Conservation (phyloP, 2,888 invertebrate genomes). For the Pasiphila rectangulata region DNA sequence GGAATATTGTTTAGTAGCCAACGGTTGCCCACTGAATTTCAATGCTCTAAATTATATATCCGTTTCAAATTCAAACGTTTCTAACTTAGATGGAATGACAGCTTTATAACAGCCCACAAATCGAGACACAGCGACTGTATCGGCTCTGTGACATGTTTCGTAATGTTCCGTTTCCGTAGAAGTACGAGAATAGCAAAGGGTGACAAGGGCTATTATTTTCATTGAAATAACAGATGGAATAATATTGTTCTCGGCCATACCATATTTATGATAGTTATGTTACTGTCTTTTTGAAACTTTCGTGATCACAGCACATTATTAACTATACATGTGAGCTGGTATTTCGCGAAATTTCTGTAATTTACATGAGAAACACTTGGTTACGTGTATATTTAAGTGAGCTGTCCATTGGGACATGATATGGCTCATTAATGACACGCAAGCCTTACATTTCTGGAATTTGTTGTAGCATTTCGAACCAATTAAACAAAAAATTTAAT, state of each 20-base stretch:
- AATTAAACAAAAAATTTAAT: too few relatives aligned
- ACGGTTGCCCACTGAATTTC: constrained; percentile 29
- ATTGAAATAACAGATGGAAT: not conserved
- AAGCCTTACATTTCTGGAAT: too few relatives aligned
- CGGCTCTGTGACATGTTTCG: constrained; percentile 23
- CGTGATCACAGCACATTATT: too few relatives aligned
- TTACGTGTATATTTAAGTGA: too few relatives aligned
- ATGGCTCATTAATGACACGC: too few relatives aligned
- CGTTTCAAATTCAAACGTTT: constrained; percentile 31
- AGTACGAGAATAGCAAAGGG: constrained; percentile 9
- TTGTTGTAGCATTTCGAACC: too few relatives aligned
- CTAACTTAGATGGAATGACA: constrained; percentile 32
- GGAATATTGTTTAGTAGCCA: constrained; percentile 32
- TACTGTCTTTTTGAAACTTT: not conserved
- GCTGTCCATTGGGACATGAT: too few relatives aligned
- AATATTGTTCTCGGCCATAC: not conserved
- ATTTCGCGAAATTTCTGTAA: too few relatives aligned
- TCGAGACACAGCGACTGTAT: constrained; percentile 24
- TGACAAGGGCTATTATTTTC: constrained; percentile 7
- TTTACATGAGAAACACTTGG: too few relatives aligned
- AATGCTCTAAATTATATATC: constrained; percentile 32
- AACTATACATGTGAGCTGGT: too few relatives aligned
- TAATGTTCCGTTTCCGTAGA: constrained; percentile 16
- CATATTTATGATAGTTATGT: not conserved
- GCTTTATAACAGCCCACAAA: constrained; percentile 31